Evolutionary conservation across 2,797 vertebrate genomes (phyloP).

Genomic region (Champsocephalus gunnari): DNA sequence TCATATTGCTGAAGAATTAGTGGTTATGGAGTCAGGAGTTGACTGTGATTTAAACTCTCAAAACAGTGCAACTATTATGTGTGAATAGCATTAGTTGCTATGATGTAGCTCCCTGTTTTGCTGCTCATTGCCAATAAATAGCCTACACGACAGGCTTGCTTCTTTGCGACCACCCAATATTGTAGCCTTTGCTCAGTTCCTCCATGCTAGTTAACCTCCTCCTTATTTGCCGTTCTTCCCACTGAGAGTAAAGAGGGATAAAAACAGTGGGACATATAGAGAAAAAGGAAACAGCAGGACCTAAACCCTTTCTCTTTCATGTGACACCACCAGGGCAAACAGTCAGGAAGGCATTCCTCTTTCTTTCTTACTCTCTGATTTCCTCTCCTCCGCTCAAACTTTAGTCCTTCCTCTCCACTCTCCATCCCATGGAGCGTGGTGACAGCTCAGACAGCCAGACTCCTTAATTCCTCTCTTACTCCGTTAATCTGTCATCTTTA

Average conservation of each 20-base stretch:
- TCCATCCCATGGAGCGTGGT: slow-evolving; percentile 82
- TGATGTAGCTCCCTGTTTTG: background rate
- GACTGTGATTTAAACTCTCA: slow-evolving; percentile 34
- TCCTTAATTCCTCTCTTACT: slow-evolving; percentile 97
- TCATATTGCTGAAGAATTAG: slow-evolving; percentile 56
- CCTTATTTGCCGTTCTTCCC: slow-evolving; percentile 40
- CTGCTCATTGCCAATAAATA: slow-evolving; percentile 14
- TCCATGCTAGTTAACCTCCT: slow-evolving; percentile 49
- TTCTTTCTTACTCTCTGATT: slow-evolving; percentile 55
- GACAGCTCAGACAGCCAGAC: slow-evolving; percentile 92
- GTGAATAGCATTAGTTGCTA: slow-evolving; percentile 7
- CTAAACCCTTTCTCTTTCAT: slow-evolving; percentile 68
- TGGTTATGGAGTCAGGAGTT: slow-evolving; percentile 37
- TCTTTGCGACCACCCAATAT: slow-evolving; percentile 17
- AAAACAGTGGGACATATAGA: slow-evolving; percentile 52
- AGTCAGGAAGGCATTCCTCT: slow-evolving; percentile 57
- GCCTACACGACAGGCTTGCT: slow-evolving; percentile 9
- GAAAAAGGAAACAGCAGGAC: slow-evolving; percentile 66
- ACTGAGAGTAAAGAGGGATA: slow-evolving; percentile 58
- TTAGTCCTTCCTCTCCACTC: slow-evolving; percentile 68
- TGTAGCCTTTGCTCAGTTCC: slow-evolving; percentile 30
- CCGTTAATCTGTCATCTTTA: slow-evolving; percentile 99
- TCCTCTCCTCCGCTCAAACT: slow-evolving; percentile 71
- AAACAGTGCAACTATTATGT: slow-evolving; percentile 29
- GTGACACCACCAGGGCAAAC: slow-evolving; percentile 63